Conservation (phyloP, 2,888 invertebrate genomes). For the Ormyrus rosae region DNA sequence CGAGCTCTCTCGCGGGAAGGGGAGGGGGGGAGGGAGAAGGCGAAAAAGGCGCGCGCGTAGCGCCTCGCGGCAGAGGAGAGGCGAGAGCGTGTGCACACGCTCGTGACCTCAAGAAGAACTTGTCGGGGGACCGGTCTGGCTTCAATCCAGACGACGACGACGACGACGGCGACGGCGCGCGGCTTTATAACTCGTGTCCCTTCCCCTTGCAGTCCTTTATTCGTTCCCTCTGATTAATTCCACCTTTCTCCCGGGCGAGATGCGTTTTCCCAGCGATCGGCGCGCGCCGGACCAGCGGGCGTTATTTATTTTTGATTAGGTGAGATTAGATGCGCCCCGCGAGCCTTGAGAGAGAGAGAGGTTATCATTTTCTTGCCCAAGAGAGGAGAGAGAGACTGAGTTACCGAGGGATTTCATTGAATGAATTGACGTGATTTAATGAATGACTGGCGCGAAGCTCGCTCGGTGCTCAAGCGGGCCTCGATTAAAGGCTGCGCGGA, state of each 20-base stretch:
- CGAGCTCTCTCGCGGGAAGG: background rate
- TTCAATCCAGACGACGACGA: conserved; percentile 44
- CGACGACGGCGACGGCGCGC: background rate
- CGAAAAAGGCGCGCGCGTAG: no score
- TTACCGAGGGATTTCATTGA: background rate
- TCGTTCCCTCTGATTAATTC: no score
- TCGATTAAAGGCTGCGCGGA: no score
- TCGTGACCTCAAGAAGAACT: conserved; percentile 61
- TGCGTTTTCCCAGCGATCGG: no score
- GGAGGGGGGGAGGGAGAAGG: conserved; percentile 41
- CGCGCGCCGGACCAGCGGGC: no score
- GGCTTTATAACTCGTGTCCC: conserved; percentile 34
- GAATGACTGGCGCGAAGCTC: background rate
- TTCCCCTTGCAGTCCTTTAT: background rate
- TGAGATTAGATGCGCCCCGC: conserved; percentile 16
- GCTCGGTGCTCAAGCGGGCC: no score
- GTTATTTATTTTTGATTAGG: conserved; percentile 30
- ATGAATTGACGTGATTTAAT: conserved; percentile 1
- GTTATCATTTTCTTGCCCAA: conserved; percentile 20
- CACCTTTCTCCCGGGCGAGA: no score
- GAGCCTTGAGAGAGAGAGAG: background rate
- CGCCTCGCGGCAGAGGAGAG: conserved; percentile 13
- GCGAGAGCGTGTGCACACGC: conserved; percentile 53
- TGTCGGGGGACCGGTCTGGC: conserved; percentile 59
- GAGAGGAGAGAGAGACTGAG: background rate